Conservation (phyloP, 2,797 vertebrate genomes). For the Echiichthys vipera region DNA sequence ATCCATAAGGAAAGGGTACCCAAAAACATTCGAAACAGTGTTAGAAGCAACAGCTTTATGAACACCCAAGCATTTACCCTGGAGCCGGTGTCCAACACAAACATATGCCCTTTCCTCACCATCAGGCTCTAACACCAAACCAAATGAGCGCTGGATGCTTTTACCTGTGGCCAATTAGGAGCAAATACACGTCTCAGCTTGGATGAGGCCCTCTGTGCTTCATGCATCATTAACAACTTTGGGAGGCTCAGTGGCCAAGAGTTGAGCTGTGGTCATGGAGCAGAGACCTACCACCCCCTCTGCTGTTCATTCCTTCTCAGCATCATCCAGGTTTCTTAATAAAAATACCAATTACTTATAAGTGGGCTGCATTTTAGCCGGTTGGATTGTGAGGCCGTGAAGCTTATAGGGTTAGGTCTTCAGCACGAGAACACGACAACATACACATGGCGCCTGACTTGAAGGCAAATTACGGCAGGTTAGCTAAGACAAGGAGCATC, state of each 20-base stretch:
- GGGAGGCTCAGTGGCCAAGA: constrained; percentile 38
- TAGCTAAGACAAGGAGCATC: background rate
- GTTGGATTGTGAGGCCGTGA: background rate
- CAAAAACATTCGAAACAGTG: background rate
- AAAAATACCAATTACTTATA: background rate
- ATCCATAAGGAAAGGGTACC: background rate
- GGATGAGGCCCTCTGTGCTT: constrained; percentile 39
- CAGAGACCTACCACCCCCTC: constrained; percentile 45
- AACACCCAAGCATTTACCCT: constrained; percentile 20
- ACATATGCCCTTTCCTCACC: constrained; percentile 34
- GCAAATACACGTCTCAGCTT: constrained; percentile 48
- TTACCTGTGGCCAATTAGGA: constrained; percentile 60
- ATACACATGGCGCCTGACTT: background rate
- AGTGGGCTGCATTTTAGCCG: constrained; percentile 2
- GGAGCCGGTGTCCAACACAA: constrained; percentile 39
- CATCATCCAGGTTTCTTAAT: background rate
- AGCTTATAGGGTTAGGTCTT: background rate
- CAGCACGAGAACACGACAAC: background rate
- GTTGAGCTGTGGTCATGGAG: constrained; percentile 30
- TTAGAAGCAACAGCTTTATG: constrained; percentile 10
- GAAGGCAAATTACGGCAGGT: background rate
- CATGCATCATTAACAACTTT: constrained; percentile 55
- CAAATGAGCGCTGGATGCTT: constrained; percentile 39
- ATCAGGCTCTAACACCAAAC: constrained; percentile 39
- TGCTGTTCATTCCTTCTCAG: constrained; percentile 33